Conservation (phyloP, 2,888 invertebrate genomes). For the Fissipunctia ypsillon region DNA sequence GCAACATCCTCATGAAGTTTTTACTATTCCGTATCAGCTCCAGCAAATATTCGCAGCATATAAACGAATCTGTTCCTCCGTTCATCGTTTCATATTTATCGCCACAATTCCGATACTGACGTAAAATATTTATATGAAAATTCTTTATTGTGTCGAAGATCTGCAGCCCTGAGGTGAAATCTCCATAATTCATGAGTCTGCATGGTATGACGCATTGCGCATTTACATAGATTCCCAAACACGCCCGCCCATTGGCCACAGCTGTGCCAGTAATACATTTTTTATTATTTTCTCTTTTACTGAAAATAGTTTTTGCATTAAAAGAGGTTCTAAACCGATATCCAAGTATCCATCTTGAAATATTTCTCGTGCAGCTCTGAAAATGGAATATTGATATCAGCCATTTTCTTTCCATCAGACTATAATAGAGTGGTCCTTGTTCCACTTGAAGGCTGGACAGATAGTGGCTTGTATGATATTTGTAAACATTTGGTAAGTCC, state of each 20-base stretch:
- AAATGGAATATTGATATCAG: slow-evolving; percentile 44
- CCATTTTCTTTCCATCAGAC: not conserved
- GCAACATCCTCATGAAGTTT: slow-evolving; percentile 6
- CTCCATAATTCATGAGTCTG: slow-evolving; percentile 84
- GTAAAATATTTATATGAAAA: slow-evolving; percentile 59
- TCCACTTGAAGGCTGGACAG: not conserved
- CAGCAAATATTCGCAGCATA: slow-evolving; percentile 31
- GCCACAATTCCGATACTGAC: slow-evolving; percentile 47
- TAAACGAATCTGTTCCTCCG: slow-evolving; percentile 37
- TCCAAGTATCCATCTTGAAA: slow-evolving; percentile 30
- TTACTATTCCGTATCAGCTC: slow-evolving; percentile 6
- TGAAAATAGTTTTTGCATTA: slow-evolving; percentile 73
- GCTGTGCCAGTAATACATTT: slow-evolving; percentile 82
- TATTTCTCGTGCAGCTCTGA: slow-evolving; percentile 16
- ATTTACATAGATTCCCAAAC: slow-evolving; percentile 84
- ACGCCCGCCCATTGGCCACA: slow-evolving; percentile 76
- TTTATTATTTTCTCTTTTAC: slow-evolving; percentile 77
- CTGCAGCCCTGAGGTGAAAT: slow-evolving; percentile 59
- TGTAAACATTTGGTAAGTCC: not conserved
- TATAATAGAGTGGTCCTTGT: not conserved
- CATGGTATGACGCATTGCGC: slow-evolving; percentile 83
- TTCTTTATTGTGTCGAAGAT: slow-evolving; percentile 54
- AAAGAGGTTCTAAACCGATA: slow-evolving; percentile 59
- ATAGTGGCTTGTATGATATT: not conserved
- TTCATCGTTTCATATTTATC: slow-evolving; percentile 47